These are phyloP conservation scores for Pandemis cinnamomeana DNA, from an alignment of 2,888 invertebrate genomes.

Conservation along the genomic window DNA sequence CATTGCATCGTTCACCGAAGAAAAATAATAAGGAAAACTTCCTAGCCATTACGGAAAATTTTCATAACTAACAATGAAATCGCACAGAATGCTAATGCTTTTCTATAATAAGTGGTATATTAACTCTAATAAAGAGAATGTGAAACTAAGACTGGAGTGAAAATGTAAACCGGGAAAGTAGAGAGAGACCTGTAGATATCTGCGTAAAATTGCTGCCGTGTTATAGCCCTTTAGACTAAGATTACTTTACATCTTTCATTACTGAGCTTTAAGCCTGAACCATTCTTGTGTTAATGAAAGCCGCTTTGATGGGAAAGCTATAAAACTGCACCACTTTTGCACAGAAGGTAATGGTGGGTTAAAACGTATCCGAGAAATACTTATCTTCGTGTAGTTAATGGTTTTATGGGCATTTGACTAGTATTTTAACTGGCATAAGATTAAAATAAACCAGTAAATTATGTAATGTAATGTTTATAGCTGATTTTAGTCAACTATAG, in stretches of 20 bases:
- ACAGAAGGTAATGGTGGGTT: slow-evolving; percentile 2
- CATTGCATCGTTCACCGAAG: too few relatives aligned
- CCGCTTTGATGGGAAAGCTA: slow-evolving; percentile 3
- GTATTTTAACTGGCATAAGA: background rate
- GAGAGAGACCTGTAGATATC: slow-evolving; percentile 1
- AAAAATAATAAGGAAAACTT: too few relatives aligned
- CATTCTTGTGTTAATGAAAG: slow-evolving; percentile 6
- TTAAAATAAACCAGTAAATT: too few relatives aligned
- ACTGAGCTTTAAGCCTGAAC: background rate
- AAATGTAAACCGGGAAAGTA: background rate
- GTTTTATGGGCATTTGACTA: background rate
- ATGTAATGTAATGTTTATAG: too few relatives aligned
- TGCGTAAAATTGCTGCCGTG: background rate
- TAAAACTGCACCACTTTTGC: slow-evolving; percentile 11
- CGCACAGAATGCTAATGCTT: too few relatives aligned
- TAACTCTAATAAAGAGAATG: background rate
- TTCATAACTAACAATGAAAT: too few relatives aligned
- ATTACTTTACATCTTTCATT: background rate
- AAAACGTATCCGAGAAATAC: background rate
- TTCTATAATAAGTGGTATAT: background rate
- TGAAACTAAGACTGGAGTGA: background rate
- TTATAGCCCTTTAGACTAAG: background rate
- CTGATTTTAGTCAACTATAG: too few relatives aligned
- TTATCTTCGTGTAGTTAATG: background rate
- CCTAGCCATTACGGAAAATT: too few relatives aligned